Percentiles rank a stretch among this genome's conserved stretches.
Conservation (phyloP, 2,888 invertebrate genomes). For the Taphrorychus bicolor region DNA sequence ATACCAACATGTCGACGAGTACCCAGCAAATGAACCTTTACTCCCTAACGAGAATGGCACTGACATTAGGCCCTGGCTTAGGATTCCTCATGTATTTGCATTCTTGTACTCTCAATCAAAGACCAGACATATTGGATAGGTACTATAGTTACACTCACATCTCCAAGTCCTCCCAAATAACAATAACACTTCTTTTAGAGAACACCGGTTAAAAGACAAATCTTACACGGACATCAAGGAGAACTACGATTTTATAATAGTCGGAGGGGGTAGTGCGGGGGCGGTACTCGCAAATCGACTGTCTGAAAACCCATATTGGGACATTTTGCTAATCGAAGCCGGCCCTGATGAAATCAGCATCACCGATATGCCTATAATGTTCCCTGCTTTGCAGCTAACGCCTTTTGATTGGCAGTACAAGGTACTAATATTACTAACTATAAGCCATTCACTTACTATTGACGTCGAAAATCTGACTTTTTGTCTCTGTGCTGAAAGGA, state of each 20-base stretch:
- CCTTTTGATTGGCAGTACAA: conserved; percentile 82
- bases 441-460: no score
- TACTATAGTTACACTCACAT: conserved; percentile 6
- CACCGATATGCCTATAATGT: conserved; percentile 75
- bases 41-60: conserved; percentile 70
- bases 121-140: conserved; percentile 76
- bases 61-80: conserved; percentile 71
- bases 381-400: conserved; percentile 74
- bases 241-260: conserved; percentile 79
- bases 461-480: no score
- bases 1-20: conserved; percentile 37
- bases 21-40: conserved; percentile 57
- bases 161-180: neutral
- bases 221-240: conserved; percentile 63
- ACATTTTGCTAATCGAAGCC: conserved; percentile 79
- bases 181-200: conserved; percentile 41
- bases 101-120: conserved; percentile 67
- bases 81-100: conserved; percentile 70
- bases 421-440: no score
- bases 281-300: conserved; percentile 80
- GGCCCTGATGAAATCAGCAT: conserved; percentile 65
- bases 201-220: conserved; percentile 67
- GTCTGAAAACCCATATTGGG: conserved; percentile 76
- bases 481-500: no score
- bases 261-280: conserved; percentile 86